Evolutionary conservation across 1,140 invertebrate species (phyloP), one percentile per base, ranked within the genome.

Genomic region (Drosophila asahinai): DNA sequence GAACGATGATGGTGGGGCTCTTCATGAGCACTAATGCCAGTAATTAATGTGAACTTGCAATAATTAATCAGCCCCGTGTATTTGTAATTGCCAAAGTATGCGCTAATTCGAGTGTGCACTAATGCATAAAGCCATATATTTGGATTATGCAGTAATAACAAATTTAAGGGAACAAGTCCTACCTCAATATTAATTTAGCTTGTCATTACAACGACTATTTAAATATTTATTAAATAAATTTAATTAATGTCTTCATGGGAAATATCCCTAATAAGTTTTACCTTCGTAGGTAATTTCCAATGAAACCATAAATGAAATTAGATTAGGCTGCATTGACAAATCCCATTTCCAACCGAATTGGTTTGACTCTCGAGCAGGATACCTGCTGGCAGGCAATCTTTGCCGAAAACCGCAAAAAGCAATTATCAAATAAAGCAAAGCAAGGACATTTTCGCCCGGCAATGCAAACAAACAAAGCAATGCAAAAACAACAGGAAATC

Each of bases 401-500:
- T 38, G 27, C 22, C 43, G 15, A 52, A 79, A 79, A 59, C 51
- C 66, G 67, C 66, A 79, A 79, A 78, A 79, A 79, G 76, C 77
- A 79, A 79, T 79, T 79, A 79, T 57, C 59, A 79, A 79, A 79
- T 72, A 79, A 71, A 79, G 42, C 76, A 70, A 47, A 68, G 25
- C 12, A 57, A 49, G 63, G 48, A 17, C 17, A 51, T 54, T 48
- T 77, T 38, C 11, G 64, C 64, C 25, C 64, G 62, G 75, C 63
- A 55, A 9, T 38, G 36, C 42, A 72, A 71, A 49, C 57, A 80
- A 54, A 59, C 52, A 63, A 48, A 72, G 30, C 67, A 60, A 72
- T 38, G 25, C 19, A 36, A 72, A 61, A 72, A 64, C 64, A 79
- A 54, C 77, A 60, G 59, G 40, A 61, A 54, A 61, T 74, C 72